Conservation (phyloP, 2,113 vertebrate species). For the Dendropsophus ebraccatus region DNA sequence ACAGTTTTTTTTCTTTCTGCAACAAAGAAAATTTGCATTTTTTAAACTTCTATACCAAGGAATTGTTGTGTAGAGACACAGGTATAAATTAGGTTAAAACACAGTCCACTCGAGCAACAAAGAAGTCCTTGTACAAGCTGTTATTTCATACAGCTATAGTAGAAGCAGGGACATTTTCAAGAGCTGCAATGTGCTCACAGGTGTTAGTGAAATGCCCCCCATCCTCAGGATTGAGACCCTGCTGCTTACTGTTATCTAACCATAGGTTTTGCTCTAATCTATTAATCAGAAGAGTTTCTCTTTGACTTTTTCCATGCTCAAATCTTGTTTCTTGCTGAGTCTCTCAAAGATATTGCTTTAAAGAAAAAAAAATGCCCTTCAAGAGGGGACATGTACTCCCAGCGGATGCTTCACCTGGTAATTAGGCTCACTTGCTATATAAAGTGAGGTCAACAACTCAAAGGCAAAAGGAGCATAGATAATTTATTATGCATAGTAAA, state of each 20-base stretch:
- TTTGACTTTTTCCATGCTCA: constrained; percentile 32
- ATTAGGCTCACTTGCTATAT: constrained; percentile 50
- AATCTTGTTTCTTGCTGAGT: constrained; percentile 35
- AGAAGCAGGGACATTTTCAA: neutral
- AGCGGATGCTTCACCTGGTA: constrained; percentile 41
- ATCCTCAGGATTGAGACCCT: neutral
- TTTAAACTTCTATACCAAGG: neutral
- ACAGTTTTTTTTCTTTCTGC: no score
- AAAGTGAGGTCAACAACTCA: constrained; percentile 37
- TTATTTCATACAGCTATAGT: neutral
- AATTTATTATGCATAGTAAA: constrained; percentile 43
- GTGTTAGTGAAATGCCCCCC: constrained; percentile 26
- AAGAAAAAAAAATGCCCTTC: constrained; percentile 51
- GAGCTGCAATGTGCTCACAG: neutral
- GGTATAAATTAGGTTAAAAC: neutral
- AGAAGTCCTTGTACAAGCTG: neutral
- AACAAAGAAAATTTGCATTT: no score
- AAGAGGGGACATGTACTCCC: constrained; percentile 38
- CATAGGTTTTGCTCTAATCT: constrained; percentile 44
- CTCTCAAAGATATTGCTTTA: constrained; percentile 38
- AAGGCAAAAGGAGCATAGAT: constrained; percentile 37
- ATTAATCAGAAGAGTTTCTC: constrained; percentile 44
- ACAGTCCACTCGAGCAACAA: no score
- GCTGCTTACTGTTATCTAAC: constrained; percentile 30
- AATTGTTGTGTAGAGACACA: neutral